Percentiles rank a stretch among this genome's conserved stretches.
Evolutionary conservation across 2,797 vertebrate genomes (phyloP).

Genomic region (Arrhamphus sclerolepis): DNA sequence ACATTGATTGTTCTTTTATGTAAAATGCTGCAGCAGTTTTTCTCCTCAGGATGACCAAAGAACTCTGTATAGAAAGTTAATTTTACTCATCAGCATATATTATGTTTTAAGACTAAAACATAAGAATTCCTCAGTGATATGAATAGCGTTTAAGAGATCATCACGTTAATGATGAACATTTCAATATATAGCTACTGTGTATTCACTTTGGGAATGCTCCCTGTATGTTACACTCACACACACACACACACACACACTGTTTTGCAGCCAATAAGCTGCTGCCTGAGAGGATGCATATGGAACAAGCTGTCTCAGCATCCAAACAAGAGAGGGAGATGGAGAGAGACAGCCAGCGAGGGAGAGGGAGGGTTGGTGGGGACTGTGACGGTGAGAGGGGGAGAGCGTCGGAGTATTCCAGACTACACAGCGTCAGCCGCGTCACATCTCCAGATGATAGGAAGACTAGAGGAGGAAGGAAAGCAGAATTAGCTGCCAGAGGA

Average conservation of each 20-base stretch:
- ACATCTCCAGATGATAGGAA: slow-evolving; percentile 57
- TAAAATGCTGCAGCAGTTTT: too few species aligned
- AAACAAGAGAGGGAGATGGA: slow-evolving; percentile 44
- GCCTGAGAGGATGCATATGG: slow-evolving; percentile 53
- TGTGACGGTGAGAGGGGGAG: slow-evolving; percentile 33
- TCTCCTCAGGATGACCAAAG: too few species aligned
- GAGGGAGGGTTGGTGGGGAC: slow-evolving; percentile 41
- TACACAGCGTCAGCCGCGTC: slow-evolving; percentile 47
- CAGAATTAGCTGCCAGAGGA: slow-evolving; percentile 31
- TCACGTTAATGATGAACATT: too few species aligned
- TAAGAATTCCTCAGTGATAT: too few species aligned
- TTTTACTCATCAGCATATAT: too few species aligned
- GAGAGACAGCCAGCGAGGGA: slow-evolving; percentile 2
- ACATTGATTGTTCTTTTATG: too few species aligned
- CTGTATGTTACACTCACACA: not conserved
- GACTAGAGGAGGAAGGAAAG: slow-evolving; percentile 25
- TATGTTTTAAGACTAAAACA: too few species aligned
- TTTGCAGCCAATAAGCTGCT: slow-evolving; percentile 71
- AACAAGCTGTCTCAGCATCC: slow-evolving; percentile 77
- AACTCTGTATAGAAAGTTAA: too few species aligned
- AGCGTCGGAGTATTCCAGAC: slow-evolving; percentile 59
- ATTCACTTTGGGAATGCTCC: not conserved
- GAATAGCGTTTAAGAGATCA: too few species aligned
- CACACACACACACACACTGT: slow-evolving; percentile 18
- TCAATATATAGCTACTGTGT: not conserved